Conservation (phyloP, 2,113 vertebrate genomes). For the Terrapene triunguis region DNA sequence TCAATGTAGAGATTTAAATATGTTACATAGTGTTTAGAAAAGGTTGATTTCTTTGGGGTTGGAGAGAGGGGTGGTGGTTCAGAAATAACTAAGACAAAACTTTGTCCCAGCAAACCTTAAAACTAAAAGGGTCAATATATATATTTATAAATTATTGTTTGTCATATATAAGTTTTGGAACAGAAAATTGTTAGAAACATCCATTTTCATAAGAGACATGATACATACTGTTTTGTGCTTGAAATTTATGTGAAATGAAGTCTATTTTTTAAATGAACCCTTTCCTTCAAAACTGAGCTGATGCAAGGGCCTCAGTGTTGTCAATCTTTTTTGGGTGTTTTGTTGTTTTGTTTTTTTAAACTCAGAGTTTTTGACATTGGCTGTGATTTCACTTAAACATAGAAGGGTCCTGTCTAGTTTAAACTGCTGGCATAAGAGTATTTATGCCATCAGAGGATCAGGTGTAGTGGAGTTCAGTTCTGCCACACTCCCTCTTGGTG, state of each 20-base stretch:
- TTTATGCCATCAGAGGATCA: neutral
- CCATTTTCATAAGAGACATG: neutral
- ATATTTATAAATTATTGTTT: neutral
- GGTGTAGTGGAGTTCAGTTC: neutral
- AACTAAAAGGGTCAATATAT: neutral
- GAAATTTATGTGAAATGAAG: neutral
- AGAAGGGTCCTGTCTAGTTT: neutral
- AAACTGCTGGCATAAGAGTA: neutral
- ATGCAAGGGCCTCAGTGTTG: neutral
- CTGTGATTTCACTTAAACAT: neutral
- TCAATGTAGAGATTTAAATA: neutral
- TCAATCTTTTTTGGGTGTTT: neutral
- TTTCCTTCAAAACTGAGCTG: neutral
- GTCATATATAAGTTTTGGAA: no score
- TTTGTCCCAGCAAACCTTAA: neutral
- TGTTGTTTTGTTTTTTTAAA: neutral
- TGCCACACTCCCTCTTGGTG: neutral
- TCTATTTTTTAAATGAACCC: neutral
- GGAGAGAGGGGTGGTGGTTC: no score
- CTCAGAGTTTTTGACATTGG: neutral
- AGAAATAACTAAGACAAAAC: no score
- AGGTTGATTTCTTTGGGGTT: no score
- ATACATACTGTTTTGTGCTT: neutral
- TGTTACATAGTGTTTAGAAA: no score
- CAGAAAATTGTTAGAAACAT: no score